A percentile compares a stretch with the other conserved stretches of the same genome.
phyloP scores from a whole-genome alignment of 2,888 invertebrate species.

The Papilio elwesi region DNA sequence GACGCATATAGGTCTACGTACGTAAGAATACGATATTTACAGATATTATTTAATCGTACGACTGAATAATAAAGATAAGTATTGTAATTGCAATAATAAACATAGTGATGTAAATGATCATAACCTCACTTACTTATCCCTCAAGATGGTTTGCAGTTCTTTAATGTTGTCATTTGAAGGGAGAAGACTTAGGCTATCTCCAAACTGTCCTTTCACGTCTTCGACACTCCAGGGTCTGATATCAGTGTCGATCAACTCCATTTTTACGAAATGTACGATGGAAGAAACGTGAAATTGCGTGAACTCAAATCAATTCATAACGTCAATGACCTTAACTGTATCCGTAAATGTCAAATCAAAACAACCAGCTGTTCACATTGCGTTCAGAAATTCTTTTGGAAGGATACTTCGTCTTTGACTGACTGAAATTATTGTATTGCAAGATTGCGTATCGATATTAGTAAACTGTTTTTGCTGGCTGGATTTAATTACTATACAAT shows the following conservation, averaged over 20 bases:
- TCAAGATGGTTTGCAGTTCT: constrained; percentile 93
- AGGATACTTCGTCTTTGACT: no score
- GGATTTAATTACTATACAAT: no score
- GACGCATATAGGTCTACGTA: background rate
- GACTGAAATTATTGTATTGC: no score
- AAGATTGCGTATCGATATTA: no score
- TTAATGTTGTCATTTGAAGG: constrained; percentile 91
- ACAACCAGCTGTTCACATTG: constrained; percentile 37
- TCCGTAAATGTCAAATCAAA: constrained; percentile 43
- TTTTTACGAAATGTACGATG: constrained; percentile 47
- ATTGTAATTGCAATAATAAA: constrained; percentile 9
- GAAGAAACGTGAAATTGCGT: background rate
- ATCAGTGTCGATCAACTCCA: constrained; percentile 75
- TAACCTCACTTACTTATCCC: constrained; percentile 90
- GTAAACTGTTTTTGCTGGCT: no score
- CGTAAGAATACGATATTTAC: background rate
- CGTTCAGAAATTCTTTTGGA: constrained; percentile 37
- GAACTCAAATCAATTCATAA: constrained; percentile 41
- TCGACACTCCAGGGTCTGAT: constrained; percentile 73
- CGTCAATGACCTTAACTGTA: background rate
- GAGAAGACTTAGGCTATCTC: constrained; percentile 88
- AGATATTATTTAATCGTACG: background rate
- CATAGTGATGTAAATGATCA: constrained; percentile 11
- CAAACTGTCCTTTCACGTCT: constrained; percentile 84
- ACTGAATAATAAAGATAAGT: constrained; percentile 16